phyloP scores from a whole-genome alignment of 2,888 invertebrate genomes.

The Epistrophe eligans region DNA sequence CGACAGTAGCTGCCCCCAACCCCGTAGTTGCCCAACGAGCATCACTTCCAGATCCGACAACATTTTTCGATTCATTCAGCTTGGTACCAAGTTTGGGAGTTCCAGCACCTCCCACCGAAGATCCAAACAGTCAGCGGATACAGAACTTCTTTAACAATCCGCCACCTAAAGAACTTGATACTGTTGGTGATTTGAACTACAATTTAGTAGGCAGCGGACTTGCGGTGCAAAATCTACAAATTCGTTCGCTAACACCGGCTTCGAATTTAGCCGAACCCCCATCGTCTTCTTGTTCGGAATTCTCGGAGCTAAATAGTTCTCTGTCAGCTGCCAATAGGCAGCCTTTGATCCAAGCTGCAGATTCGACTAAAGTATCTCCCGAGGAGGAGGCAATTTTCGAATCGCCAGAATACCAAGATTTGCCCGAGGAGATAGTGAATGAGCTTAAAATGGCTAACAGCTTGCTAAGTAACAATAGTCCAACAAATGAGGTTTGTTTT shows the following conservation, averaged over 20 bases:
- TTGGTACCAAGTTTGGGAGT: constrained; percentile 57
- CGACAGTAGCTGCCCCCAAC: constrained; percentile 40
- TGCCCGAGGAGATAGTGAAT: constrained; percentile 81
- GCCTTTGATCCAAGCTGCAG: constrained; percentile 60
- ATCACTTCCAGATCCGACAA: constrained; percentile 76
- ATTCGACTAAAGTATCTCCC: constrained; percentile 69
- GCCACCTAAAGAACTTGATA: constrained; percentile 81
- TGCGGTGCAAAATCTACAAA: constrained; percentile 78
- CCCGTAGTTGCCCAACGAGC: constrained; percentile 42
- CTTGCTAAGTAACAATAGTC: constrained; percentile 72
- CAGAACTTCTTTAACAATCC: constrained; percentile 84
- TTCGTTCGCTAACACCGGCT: constrained; percentile 81
- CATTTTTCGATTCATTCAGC: constrained; percentile 79
- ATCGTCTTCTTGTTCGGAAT: constrained; percentile 83
- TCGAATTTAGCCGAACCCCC: constrained; percentile 83
- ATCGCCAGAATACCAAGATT: constrained; percentile 77
- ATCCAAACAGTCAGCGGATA: constrained; percentile 80
- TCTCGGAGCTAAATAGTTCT: constrained; percentile 79
- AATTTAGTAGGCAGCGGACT: constrained; percentile 82
- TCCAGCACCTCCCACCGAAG: constrained; percentile 63
- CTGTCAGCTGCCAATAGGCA: constrained; percentile 67
- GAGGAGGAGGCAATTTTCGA: constrained; percentile 64
- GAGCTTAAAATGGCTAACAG: constrained; percentile 81
- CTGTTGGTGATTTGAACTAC: constrained; percentile 82
- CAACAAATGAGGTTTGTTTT: constrained; percentile 78